phyloP scores from a whole-genome alignment of 2,888 invertebrate species.

The Homarus gammarus region DNA sequence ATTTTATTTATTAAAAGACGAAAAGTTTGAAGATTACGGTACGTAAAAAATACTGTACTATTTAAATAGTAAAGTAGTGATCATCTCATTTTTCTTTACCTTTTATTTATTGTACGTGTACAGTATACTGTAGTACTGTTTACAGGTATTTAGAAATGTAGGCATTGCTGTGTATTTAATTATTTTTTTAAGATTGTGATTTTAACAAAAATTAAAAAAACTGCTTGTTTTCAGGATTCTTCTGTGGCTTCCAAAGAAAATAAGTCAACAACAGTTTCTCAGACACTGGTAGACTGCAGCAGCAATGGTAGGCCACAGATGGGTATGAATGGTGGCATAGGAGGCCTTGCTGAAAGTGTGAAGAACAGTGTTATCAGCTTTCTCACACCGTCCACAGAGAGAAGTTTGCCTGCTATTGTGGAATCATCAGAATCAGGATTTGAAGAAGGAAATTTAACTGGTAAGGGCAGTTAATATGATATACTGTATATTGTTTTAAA shows the following conservation, averaged over 20 bases:
- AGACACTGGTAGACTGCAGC: background rate
- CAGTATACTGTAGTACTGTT: no score
- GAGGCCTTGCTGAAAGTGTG: slow-evolving; percentile 35
- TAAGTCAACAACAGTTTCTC: background rate
- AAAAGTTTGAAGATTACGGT: no score
- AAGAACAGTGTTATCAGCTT: slow-evolving; percentile 54
- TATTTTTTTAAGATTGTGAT: no score
- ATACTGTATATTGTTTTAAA: background rate
- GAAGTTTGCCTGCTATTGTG: slow-evolving; percentile 30
- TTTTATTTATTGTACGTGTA: no score
- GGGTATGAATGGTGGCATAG: slow-evolving; percentile 41
- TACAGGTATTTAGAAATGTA: no score
- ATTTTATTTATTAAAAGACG: no score
- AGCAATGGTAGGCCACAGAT: background rate
- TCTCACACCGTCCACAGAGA: slow-evolving; percentile 45
- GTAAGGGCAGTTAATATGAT: slow-evolving; percentile 14
- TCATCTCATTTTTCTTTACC: no score
- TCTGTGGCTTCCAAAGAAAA: slow-evolving; percentile 16
- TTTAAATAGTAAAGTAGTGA: no score
- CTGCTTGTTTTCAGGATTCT: slow-evolving; percentile 22
- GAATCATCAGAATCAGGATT: slow-evolving; percentile 69
- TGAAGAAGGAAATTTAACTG: slow-evolving; percentile 61
- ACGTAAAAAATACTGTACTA: no score
- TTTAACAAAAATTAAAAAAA: no score
- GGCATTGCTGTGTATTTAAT: no score